A percentile compares a stretch with the other conserved stretches of the same genome.
Conservation (phyloP, 2,888 invertebrate genomes). For the Siphonodentalium dalli region DNA sequence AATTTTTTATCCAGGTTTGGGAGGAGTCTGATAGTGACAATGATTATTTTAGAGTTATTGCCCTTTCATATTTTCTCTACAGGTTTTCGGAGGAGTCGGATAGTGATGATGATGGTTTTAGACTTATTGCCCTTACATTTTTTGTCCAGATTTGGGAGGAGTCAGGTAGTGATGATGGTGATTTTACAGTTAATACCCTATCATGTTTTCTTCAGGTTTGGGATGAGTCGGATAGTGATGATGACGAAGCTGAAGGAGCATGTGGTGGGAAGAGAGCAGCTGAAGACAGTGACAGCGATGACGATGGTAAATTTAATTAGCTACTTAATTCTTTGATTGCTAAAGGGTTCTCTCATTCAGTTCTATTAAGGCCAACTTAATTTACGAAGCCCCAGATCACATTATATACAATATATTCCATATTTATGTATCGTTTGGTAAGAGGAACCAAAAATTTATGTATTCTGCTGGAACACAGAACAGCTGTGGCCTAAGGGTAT, state of each 20-base stretch:
- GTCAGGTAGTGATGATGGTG: neutral
- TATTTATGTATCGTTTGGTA: no score
- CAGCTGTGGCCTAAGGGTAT: no score
- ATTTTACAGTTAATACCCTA: neutral
- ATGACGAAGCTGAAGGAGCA: constrained; percentile 60
- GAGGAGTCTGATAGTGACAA: constrained; percentile 74
- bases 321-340: no score
- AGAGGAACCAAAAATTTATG: no score
- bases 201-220: neutral
- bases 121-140: neutral
- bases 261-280: no score
- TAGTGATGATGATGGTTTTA: neutral
- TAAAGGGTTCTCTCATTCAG: no score
- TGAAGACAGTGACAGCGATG: no score
- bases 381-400: no score
- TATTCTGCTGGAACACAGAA: no score
- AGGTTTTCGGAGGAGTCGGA: neutral
- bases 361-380: no score
- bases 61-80: neutral
- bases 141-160: neutral
- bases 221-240: constrained; percentile 66
- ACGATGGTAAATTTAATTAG: no score
- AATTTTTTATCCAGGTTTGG: constrained; percentile 73
- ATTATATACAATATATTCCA: no score
- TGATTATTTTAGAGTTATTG: neutral